A percentile compares a stretch with the other conserved stretches of the same genome.
Conservation (phyloP, 2,797 vertebrate species). For the Oreochromis grahami region DNA sequence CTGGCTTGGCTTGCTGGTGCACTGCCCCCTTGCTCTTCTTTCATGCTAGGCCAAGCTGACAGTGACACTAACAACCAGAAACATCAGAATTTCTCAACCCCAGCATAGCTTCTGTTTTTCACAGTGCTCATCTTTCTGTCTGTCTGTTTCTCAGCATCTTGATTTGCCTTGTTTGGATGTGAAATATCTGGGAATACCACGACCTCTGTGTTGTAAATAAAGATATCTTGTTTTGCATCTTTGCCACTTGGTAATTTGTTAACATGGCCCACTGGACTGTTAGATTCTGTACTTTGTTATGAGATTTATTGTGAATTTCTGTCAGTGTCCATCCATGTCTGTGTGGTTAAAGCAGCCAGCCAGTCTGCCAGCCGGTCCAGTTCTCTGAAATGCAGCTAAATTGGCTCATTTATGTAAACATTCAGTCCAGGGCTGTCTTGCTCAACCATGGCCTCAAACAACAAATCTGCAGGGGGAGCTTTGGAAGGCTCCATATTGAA, state of each 20-base stretch:
- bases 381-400: slow-evolving; percentile 60
- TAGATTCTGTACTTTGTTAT: slow-evolving; percentile 10
- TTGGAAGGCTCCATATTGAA: slow-evolving; percentile 32
- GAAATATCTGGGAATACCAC: neutral
- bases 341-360: slow-evolving; percentile 31
- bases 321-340: slow-evolving; percentile 14
- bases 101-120: neutral
- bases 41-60: slow-evolving; percentile 44
- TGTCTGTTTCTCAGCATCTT: neutral
- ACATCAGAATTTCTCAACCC: slow-evolving; percentile 1
- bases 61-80: slow-evolving; percentile 19
- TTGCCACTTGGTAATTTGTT: slow-evolving; percentile 34
- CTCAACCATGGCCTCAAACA: slow-evolving; percentile 44
- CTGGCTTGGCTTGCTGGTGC: neutral
- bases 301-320: slow-evolving; percentile 24
- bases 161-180: neutral
- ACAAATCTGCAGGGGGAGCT: slow-evolving; percentile 31
- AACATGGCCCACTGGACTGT: slow-evolving; percentile 30
- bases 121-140: neutral
- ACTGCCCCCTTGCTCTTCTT: neutral
- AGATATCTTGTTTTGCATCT: slow-evolving; percentile 25
- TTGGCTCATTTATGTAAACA: slow-evolving; percentile 66
- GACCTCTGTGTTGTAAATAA: neutral
- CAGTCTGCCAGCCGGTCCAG: slow-evolving; percentile 23
- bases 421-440: slow-evolving; percentile 33